A percentile compares a stretch with the other conserved stretches of the same genome.
Evolutionary conservation across 64 coral and sea anemone species (phyloP).

Genomic region (Pachyseris speciosa): DNA sequence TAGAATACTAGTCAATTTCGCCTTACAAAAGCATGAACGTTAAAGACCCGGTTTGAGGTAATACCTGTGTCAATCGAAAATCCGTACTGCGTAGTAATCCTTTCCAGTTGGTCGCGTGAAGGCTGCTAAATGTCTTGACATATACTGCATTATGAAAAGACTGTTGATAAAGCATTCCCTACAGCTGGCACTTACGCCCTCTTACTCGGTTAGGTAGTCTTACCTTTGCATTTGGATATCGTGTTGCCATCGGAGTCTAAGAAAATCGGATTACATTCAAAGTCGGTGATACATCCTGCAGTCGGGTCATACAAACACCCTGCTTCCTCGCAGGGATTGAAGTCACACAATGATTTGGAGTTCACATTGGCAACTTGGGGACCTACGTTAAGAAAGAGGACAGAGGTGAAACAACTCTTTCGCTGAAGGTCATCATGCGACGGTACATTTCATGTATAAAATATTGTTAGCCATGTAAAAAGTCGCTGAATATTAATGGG

Average conservation of each 20-base stretch:
- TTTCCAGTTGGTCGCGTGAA: no score
- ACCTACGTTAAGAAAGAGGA: neutral
- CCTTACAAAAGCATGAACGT: no score
- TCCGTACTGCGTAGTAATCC: no score
- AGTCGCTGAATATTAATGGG: no score
- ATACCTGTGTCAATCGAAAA: no score
- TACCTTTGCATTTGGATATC: slow-evolving; percentile 33
- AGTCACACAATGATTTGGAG: slow-evolving; percentile 32
- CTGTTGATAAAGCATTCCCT: no score
- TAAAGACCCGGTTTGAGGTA: no score
- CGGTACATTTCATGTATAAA: neutral
- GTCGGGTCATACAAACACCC: slow-evolving; percentile 42
- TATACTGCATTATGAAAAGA: no score
- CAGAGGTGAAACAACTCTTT: neutral
- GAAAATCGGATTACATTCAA: slow-evolving; percentile 57
- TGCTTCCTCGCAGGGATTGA: slow-evolving; percentile 61
- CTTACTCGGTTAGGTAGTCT: neutral
- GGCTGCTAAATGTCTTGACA: no score
- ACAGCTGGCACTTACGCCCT: no score
- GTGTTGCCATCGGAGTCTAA: slow-evolving; percentile 22
- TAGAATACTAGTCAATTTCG: no score
- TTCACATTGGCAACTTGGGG: slow-evolving; percentile 20
- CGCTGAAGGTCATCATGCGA: neutral
- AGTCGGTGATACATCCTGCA: slow-evolving; percentile 35
- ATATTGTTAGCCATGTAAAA: no score